These are phyloP conservation scores for Drosophila kuntzei DNA, from an alignment of 2,888 invertebrate species.

Conservation along the genomic window DNA sequence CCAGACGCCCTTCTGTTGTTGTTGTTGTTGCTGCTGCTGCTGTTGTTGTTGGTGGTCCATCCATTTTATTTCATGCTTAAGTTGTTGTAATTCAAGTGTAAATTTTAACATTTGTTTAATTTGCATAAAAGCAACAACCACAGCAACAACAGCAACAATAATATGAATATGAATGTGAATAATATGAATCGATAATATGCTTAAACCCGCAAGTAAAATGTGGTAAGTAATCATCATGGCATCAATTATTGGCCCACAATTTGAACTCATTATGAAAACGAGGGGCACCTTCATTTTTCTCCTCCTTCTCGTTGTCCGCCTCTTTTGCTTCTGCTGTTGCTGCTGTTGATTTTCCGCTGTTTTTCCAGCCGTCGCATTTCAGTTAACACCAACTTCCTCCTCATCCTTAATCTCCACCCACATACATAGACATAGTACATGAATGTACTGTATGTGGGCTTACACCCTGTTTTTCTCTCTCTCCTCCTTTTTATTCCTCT, in stretches of 20 bases:
- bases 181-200: slow-evolving; percentile 65
- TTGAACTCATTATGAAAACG: slow-evolving; percentile 66
- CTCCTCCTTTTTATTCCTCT: neutral
- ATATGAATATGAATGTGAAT: slow-evolving; percentile 48
- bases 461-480: neutral
- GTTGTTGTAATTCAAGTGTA: slow-evolving; percentile 77
- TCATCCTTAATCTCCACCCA: slow-evolving; percentile 1
- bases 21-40: neutral
- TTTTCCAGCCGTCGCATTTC: slow-evolving; percentile 67
- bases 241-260: slow-evolving; percentile 62
- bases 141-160: slow-evolving; percentile 2
- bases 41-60: slow-evolving; percentile 21
- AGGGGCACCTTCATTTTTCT: neutral
- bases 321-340: neutral
- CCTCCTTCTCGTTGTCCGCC: neutral
- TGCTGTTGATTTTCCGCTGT: slow-evolving; percentile 76
- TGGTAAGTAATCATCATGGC: slow-evolving; percentile 47
- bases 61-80: slow-evolving; percentile 69
- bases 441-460: slow-evolving; percentile 17
- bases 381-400: neutral
- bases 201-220: slow-evolving; percentile 42
- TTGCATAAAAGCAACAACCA: slow-evolving; percentile 60
- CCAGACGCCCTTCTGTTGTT: slow-evolving; percentile 10
- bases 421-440: slow-evolving; percentile 21
- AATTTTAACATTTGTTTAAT: slow-evolving; percentile 78